Evolutionary conservation across 2,888 invertebrate species (phyloP).

Genomic region (Lymantria dispar): DNA sequence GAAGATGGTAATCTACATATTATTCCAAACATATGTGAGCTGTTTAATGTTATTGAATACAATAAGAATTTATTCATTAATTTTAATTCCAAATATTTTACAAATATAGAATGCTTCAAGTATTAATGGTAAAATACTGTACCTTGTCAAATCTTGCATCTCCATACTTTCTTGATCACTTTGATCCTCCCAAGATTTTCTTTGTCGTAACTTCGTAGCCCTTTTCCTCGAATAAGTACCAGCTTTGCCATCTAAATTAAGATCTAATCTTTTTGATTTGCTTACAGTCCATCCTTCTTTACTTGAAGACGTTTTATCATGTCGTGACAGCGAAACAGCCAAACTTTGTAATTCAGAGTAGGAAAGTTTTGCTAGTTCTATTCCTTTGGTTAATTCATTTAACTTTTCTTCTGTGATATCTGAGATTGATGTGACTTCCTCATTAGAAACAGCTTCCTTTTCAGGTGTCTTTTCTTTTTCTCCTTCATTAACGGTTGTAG

Average conservation of each 20-base stretch:
- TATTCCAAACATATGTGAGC: background rate
- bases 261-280: slow-evolving; percentile 69
- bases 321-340: slow-evolving; percentile 66
- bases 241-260: slow-evolving; percentile 73
- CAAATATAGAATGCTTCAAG: too few relatives aligned
- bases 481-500: slow-evolving; percentile 59
- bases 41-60: too few relatives aligned
- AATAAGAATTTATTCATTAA: too few relatives aligned
- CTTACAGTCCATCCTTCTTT: slow-evolving; percentile 71
- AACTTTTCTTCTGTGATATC: slow-evolving; percentile 67
- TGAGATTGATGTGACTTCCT: slow-evolving; percentile 38
- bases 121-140: slow-evolving; percentile 5
- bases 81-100: too few relatives aligned
- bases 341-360: slow-evolving; percentile 71
- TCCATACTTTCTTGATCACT: slow-evolving; percentile 87
- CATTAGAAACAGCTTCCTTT: slow-evolving; percentile 17
- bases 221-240: slow-evolving; percentile 77
- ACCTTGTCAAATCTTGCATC: slow-evolving; percentile 84
- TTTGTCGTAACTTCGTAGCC: slow-evolving; percentile 74
- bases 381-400: slow-evolving; percentile 65
- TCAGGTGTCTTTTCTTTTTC: slow-evolving; percentile 41
- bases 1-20: background rate
- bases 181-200: slow-evolving; percentile 87
- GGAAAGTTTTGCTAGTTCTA: slow-evolving; percentile 67
- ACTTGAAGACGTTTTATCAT: slow-evolving; percentile 71